Evolutionary conservation across 2,888 invertebrate species (phyloP), one percentile per base, ranked within the genome.

Genomic region (Aleiodes alternator): DNA sequence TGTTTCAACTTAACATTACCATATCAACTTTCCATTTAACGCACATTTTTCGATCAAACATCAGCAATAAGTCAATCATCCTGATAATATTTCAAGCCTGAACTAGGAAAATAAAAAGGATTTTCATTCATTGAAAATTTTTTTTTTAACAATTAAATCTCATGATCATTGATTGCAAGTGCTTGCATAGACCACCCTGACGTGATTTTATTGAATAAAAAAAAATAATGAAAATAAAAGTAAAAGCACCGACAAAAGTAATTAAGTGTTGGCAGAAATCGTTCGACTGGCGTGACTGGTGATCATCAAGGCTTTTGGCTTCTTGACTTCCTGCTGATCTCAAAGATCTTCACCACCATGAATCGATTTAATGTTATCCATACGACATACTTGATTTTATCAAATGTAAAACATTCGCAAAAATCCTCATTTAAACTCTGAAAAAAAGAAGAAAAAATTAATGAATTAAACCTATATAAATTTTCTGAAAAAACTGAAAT

Each of bases 231-330:
- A 43, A 43, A 43, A 43, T 43, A 43, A 43, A 9, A 43, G 43
- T 8, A 43, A 43, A 59, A 59, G 29, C 12, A 11, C 59, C 23
- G 38, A 59, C 48, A 56, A 59, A 59, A 59, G 71, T 85, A 85
- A 85, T 85, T 85, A 85, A 84, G 83, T 82, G 82, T 80, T 77
- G 82, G 81, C 78, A 83, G 64, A 64, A 59, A 84, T 82, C 82
- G 84, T 84, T 84, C 81, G 83, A 82, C 80, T 85, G 85, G 84
- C 85, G 85, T 85, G 85, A 85, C 85, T 81, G 80, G 72, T 82
- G 83, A 81, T 85, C 84, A 83, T 85, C 84, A 82, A 81, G 57
- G 43, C 16, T 48, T 64, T 34, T 43, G 43, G 14, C 51, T 68
- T 14, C 11, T 68, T 31, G 68, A 68, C 68, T 68, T 14, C 68